Base-by-base conservation (phyloP, 2,113 vertebrate genomes). In the Pipra filicauda region DNA sequence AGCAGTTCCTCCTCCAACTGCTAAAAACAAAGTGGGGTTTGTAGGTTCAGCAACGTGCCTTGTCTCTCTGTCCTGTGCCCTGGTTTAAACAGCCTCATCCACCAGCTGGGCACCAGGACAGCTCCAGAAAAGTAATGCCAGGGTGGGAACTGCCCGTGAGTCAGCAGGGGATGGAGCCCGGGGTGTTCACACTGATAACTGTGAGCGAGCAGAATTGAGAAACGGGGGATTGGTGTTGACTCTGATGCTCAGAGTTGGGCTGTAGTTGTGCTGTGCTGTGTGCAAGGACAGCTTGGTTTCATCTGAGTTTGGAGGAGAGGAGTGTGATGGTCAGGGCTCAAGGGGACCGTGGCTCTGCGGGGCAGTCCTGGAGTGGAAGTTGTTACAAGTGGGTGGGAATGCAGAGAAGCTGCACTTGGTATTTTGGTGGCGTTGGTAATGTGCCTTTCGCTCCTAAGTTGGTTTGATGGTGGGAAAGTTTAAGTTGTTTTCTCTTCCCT, bases 21-120 rank as follows among this genome's bases (percentile, higher is more conserved):
- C 10, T 55, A 1, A 18, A 37, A 37, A 19, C 44, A 33, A 12
- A 51, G 49, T 39, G 11, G 23, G 8, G 1, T 70, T 48, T 52
- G 26, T 16, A 8, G 39, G 76, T 48, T 46, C 28, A 57, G 28
- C 37, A 28, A 0, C 0, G 0, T 43, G 21, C 3, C 14, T 39
- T 9, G 54, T 77, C 35, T 35, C 59, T 37, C 11, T 52, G 20
- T 44, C 49, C 58, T 2, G 0, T 79, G 52, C n/a, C 44, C 65
- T 35, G 75, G 15, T 46, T 59, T 27, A 15, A 66, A 67, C 46
- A 71, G 61, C 62, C 59, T 27, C 18, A 7, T 13, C 11, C 24
- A 27, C 17, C 37, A 37, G 15, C 55, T 18, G 54, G 48, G 24
- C 24, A 48, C 31, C 30, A 35, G 70, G n/a, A 5, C 2, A 58